Evolutionary conservation across 2,113 vertebrate species (phyloP).

Genomic region (Colaptes auratus): DNA sequence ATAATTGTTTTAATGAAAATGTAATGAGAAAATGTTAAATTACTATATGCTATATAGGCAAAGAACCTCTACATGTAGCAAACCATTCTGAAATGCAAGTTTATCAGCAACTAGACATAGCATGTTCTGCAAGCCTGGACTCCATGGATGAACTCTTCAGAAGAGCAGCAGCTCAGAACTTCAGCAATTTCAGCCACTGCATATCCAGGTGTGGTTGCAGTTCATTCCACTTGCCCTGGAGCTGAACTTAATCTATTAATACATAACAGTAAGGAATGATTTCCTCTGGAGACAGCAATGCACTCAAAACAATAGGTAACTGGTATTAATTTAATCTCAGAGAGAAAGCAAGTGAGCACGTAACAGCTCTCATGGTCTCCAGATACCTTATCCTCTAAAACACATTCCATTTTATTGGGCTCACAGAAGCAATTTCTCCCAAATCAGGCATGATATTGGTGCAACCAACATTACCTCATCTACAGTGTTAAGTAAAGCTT

Average conservation of each 20-base stretch:
- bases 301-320: background rate
- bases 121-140: background rate
- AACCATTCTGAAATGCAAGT: background rate
- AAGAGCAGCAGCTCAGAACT: background rate
- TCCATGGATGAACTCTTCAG: background rate
- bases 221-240: background rate
- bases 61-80: background rate
- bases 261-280: background rate
- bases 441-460: background rate
- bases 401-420: background rate
- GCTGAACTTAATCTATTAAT: conserved; percentile 43
- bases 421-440: background rate
- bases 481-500: background rate
- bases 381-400: background rate
- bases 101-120: background rate
- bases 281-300: conserved; percentile 10
- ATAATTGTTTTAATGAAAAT: background rate
- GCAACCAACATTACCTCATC: background rate
- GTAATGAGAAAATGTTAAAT: background rate
- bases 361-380: background rate
- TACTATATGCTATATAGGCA: background rate
- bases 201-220: rapidly evolving
- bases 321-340: background rate
- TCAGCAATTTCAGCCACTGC: background rate
- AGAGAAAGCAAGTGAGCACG: background rate